phyloP scores from a whole-genome alignment of 2,888 invertebrate species.

The Apeira syringaria region DNA sequence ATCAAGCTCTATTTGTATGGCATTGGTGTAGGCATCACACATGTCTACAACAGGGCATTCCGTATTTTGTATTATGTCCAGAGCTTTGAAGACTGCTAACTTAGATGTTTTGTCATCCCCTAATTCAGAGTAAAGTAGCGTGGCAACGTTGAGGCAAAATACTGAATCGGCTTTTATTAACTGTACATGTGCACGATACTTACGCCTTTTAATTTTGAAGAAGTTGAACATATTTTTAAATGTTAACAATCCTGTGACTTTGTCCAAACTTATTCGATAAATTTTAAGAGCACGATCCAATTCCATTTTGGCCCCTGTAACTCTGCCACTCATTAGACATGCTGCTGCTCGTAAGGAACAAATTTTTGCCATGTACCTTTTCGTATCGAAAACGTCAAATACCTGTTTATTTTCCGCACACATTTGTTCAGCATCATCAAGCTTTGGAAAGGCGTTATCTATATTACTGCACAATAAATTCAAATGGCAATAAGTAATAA shows the following conservation, averaged over 20 bases:
- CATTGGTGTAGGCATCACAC: slow-evolving; percentile 73
- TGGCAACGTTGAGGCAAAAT: slow-evolving; percentile 65
- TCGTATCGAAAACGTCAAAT: slow-evolving; percentile 44
- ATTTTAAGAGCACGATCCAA: slow-evolving; percentile 56
- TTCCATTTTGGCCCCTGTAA: slow-evolving; percentile 52
- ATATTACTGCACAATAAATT: slow-evolving; percentile 55
- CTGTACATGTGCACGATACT: slow-evolving; percentile 45
- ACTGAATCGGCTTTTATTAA: slow-evolving; percentile 58
- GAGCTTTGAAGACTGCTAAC: slow-evolving; percentile 52
- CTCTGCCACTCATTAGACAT: slow-evolving; percentile 47
- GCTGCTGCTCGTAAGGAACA: slow-evolving; percentile 61
- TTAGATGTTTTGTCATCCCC: slow-evolving; percentile 59
- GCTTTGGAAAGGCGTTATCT: slow-evolving; percentile 49
- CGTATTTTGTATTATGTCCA: slow-evolving; percentile 58
- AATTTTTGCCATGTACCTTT: slow-evolving; percentile 60
- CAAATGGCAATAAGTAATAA: slow-evolving; percentile 55
- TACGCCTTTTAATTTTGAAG: slow-evolving; percentile 47
- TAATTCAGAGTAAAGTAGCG: slow-evolving; percentile 55
- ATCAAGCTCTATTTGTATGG: slow-evolving; percentile 70
- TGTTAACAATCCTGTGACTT: slow-evolving; percentile 50
- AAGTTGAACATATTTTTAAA: slow-evolving; percentile 41
- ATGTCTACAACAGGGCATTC: slow-evolving; percentile 63
- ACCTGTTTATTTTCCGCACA: slow-evolving; percentile 39
- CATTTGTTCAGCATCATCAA: slow-evolving; percentile 58
- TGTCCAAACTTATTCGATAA: slow-evolving; percentile 56